Base-by-base conservation (phyloP, 2,888 invertebrate genomes). In the Penaeus monodon region DNA sequence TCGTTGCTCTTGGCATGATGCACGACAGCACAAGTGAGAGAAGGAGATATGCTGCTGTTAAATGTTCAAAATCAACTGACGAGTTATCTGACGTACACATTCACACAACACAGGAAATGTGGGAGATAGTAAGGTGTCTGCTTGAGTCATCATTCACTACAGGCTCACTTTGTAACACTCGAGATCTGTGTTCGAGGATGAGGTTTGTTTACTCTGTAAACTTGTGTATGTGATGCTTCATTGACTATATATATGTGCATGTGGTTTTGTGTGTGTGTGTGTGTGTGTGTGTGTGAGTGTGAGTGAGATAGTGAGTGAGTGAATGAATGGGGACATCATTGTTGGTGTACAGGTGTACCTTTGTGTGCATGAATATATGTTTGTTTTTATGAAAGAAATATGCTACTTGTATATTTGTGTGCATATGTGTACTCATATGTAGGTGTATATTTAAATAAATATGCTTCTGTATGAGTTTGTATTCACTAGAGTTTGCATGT, bases 361-460 rank as follows among this genome's bases (percentile, higher is more conserved):
- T 10, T 44, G n/a, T 77, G n/a, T 44, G 38, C 20, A 33, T 38
- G n/a, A 22, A 33, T 78, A 14, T 27, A 14, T 49, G 49, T 49
- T 49, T 49, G 49, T 49, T 49, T 78, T 49, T 44, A 38, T 78
- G 57, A 22, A 78, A n/a, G 44, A 24, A 78, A 38, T 38, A 38
- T 38, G 33, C 3, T 38, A 38, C 33, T 38, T 78, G 44, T 78
- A n/a, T 78, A 78, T 44, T 22, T 44, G 1, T 78, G n/a, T 78
- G 1, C n/a, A 78, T 78, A 78, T 78, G 44, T 78, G 38, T 78
- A 22, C 29, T 38, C 29, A 38, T 78, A 12, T 78, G 29, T 78
- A 24, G 20, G 22, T 73, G 44, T 73, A 2, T 73, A 73, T 73
- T 24, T 8, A n/a, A 22, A 2, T 73, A 7, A 22, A 73, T 73